phyloP scores from a whole-genome alignment of 1,140 invertebrate species.

The Mylabris phalerata region DNA sequence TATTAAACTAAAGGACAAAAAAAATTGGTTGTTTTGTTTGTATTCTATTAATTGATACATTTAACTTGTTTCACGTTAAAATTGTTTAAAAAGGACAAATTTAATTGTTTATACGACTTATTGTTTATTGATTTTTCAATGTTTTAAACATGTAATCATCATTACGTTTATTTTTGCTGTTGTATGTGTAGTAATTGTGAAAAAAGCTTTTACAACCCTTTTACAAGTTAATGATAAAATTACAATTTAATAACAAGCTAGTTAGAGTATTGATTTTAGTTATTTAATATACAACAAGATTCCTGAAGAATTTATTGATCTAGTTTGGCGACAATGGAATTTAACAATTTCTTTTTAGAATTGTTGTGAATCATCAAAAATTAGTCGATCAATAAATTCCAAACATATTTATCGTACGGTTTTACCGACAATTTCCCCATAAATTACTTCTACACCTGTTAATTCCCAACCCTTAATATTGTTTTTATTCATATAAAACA shows the following conservation, averaged over 20 bases:
- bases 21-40: too few relatives aligned
- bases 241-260: conserved; percentile 14
- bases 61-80: too few relatives aligned
- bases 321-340: conserved; percentile 10
- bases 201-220: conserved; percentile 16
- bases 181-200: background rate
- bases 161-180: background rate
- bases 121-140: too few relatives aligned
- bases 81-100: too few relatives aligned
- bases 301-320: conserved; percentile 22
- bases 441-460: background rate
- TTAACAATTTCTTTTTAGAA: conserved; percentile 21
- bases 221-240: conserved; percentile 5
- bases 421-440: conserved; percentile 5
- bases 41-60: too few relatives aligned
- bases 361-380: conserved; percentile 19
- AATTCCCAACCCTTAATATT: conserved; percentile 3
- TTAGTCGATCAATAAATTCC: conserved; percentile 21
- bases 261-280: conserved; percentile 6
- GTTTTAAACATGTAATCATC: conserved; percentile 10
- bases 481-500: background rate
- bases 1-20: too few relatives aligned
- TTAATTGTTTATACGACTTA: too few relatives aligned
- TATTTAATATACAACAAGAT: conserved; percentile 1
- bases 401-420: conserved; percentile 15